Evolutionary conservation across 2,888 invertebrate genomes (phyloP), one percentile per base, ranked within the genome.

Genomic region (Trichogramma dendrolimi): DNA sequence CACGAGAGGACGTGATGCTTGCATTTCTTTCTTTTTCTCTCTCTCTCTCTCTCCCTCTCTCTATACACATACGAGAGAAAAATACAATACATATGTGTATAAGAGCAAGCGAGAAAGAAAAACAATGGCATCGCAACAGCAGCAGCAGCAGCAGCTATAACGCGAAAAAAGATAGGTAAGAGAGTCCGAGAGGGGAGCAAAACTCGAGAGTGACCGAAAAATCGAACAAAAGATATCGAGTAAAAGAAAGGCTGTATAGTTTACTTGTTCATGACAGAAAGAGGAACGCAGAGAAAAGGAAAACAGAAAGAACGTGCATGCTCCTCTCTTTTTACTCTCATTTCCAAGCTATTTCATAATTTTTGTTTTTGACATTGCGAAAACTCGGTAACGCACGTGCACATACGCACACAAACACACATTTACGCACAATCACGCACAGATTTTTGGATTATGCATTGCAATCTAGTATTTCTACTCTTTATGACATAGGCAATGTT

Each of bases 301-400:
- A n/a, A n/a, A n/a, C 14, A 41, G 49, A 46, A 40, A 10, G 38
- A 46, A 39, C n/a, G 10, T 44, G 41, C 6, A n/a, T 8, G 42
- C 14, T 6, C 27, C 6, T 14, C 14, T 50, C 38, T 56, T 42
- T 10, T 14, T 42, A 44, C 47, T 43, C 48, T 14, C 14, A 1
- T 51, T 38, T 40, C 40, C 40, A 4, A 39, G 39, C 51, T 11
- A 61, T 58, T 56, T 62, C 59, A 56, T 46, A 58, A 40, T 47
- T 59, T 62, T 59, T 53, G 52, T 62, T 59, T 62, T 53, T 2
- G 41, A 8, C 42, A 41, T 52, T 58, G 58, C 46, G 51, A 62
- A 14, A 59, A 62, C 59, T 59, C 40, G 56, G 47, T 10, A 55
- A 39, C 10, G 54, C 6, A 6, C 10, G 51, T 40, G 51, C 46